Evolutionary conservation across 2,888 invertebrate genomes (phyloP), one percentile per base, ranked within the genome.

Genomic region (Zaprionus bogoriensis): DNA sequence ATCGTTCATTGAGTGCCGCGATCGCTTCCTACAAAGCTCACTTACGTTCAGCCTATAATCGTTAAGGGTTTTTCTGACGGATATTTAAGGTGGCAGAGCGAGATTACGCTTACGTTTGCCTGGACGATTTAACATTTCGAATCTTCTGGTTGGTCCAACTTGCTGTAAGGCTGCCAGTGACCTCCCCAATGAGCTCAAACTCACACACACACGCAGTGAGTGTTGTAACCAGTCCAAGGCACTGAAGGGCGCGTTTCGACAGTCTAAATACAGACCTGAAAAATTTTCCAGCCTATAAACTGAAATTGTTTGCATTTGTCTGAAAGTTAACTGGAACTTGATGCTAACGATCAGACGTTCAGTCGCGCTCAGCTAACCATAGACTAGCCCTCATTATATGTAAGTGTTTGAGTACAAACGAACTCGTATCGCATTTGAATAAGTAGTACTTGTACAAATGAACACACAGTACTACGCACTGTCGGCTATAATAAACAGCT

Each of bases 11-110:
- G 57, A 74, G 32, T 59, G 48, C 19, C 32, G 42, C 60, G 66
- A 72, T 77, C 54, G 66, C 77, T 80, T 80, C 85, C 82, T 71
- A 57, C 62, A 58, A 74, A 77, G 60, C 60, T 63, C 59, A 65
- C 55, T 67, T 72, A 42, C 27, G 30, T 19, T 50, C 42, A 10
- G 22, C 12, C 45, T 45, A 59, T 59, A 46, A 55, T 57, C 54
- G 28, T 53, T 57, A 59, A 57, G 75, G 66, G 71, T 60, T 72
- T 72, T 57, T 68, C 48, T 51, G 80, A 87, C 78, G 85, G 75
- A 81, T 77, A 81, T 71, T 14, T 38, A 41, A 23, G 4, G 45
- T 52, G 68, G 72, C 66, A 67, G 42, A 42, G 52, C 57, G 52
- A 64, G 39, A 45, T 61, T 39, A 32, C 25, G 42, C 36, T 22